phyloP scores from a whole-genome alignment of 2,888 invertebrate species.

The Troides helena region DNA sequence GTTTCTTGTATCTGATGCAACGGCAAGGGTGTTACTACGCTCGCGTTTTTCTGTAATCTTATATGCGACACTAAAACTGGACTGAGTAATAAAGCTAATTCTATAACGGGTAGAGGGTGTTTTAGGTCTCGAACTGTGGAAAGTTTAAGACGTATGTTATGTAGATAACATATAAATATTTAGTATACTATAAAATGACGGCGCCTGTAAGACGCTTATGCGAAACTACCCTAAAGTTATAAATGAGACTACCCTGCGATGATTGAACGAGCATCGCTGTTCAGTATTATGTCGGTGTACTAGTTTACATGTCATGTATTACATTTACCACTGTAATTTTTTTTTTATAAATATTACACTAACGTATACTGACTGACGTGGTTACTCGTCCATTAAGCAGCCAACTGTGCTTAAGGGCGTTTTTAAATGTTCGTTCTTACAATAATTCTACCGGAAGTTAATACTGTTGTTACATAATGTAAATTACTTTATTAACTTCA shows the following conservation, averaged over 20 bases:
- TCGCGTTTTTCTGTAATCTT: neutral
- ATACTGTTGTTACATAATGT: neutral
- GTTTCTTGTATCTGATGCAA: constrained; percentile 63
- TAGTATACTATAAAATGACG: too few species aligned
- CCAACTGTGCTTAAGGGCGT: constrained; percentile 9
- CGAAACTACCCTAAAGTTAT: constrained; percentile 43
- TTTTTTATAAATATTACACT: constrained; percentile 22
- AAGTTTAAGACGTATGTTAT: too few species aligned
- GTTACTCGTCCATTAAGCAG: constrained; percentile 8
- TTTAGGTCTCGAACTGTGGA: too few species aligned
- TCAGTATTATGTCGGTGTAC: constrained; percentile 34
- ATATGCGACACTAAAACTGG: too few species aligned
- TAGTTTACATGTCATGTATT: constrained; percentile 32
- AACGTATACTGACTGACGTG: constrained; percentile 18
- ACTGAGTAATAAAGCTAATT: too few species aligned
- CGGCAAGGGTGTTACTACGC: constrained; percentile 36
- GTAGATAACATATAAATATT: too few species aligned
- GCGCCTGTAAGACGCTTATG: neutral
- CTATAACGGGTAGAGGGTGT: too few species aligned
- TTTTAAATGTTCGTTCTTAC: constrained; percentile 5
- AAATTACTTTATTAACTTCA: too few species aligned
- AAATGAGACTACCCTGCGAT: constrained; percentile 60
- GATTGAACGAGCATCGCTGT: constrained; percentile 46
- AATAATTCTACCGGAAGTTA: constrained; percentile 6
- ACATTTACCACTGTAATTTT: constrained; percentile 24